phyloP scores from a whole-genome alignment of 2,797 vertebrate species.

The Mormyrus hasselquistii region DNA sequence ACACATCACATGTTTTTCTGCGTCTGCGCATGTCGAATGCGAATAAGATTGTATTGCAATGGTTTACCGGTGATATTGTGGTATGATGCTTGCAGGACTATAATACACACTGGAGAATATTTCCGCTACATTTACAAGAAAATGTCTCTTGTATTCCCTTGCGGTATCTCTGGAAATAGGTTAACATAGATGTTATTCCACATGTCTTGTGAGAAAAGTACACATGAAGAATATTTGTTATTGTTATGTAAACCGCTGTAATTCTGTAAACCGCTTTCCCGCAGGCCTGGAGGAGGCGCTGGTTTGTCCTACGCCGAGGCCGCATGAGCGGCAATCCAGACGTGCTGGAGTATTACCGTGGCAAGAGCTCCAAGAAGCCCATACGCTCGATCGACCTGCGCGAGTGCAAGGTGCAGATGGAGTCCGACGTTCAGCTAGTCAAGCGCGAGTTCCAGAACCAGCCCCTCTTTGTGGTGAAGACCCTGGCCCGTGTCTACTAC shows the following conservation, averaged over 20 bases:
- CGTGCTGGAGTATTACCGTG: constrained; percentile 92
- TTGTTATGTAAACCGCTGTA: not conserved
- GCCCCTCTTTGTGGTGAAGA: constrained; percentile 89
- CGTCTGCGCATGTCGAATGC: not conserved
- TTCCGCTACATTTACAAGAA: not conserved
- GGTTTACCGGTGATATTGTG: not conserved
- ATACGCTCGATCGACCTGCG: constrained; percentile 89
- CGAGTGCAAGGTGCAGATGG: constrained; percentile 81
- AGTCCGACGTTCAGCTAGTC: constrained; percentile 71
- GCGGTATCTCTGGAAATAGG: not conserved
- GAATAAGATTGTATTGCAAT: not conserved
- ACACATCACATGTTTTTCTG: not conserved
- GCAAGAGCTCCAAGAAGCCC: constrained; percentile 81
- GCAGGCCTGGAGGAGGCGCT: constrained; percentile 94
- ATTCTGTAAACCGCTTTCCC: not conserved
- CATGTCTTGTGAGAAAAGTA: not conserved
- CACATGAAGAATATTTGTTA: not conserved
- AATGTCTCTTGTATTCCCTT: not conserved
- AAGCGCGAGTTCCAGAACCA: constrained; percentile 84
- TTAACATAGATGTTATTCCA: not conserved
- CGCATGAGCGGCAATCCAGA: constrained; percentile 93
- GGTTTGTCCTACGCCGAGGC: constrained; percentile 90
- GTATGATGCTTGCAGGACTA: not conserved
- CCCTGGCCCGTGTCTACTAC: constrained; percentile 82
- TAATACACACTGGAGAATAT: not conserved